A percentile compares a stretch with the other conserved stretches of the same genome.
phyloP scores from a whole-genome alignment of 2,797 vertebrate genomes.

The Delichon dasypus region DNA sequence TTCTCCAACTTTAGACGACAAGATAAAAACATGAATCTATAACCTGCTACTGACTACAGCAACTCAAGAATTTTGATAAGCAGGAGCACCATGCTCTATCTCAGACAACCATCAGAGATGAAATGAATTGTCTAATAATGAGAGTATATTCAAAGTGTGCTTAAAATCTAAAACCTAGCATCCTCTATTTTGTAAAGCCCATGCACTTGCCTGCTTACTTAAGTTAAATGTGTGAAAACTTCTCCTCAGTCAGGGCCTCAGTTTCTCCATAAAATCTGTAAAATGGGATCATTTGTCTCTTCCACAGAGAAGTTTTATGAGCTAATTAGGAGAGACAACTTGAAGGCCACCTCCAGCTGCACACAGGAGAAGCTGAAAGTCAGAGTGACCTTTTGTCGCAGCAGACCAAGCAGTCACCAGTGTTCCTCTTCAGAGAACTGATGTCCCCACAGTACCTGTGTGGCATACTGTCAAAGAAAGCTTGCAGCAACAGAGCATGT shows the following conservation, averaged over 20 bases:
- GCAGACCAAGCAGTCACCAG: not conserved
- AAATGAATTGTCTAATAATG: not conserved
- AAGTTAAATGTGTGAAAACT: not conserved
- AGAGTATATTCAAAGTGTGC: not conserved
- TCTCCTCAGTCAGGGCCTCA: not conserved
- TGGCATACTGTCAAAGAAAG: not conserved
- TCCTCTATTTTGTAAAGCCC: not conserved
- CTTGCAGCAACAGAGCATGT: not conserved
- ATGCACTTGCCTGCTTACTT: not conserved
- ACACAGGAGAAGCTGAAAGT: not conserved
- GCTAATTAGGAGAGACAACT: not conserved
- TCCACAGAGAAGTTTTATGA: not conserved
- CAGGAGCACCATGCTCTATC: not conserved
- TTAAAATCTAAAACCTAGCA: not conserved
- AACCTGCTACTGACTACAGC: not conserved
- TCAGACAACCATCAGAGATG: not conserved
- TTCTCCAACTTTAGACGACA: not conserved
- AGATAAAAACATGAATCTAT: not conserved
- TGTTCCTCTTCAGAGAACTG: not conserved
- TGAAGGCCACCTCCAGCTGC: not conserved
- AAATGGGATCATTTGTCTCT: not conserved
- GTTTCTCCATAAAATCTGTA: not conserved
- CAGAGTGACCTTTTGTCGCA: not conserved
- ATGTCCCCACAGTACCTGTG: not conserved
- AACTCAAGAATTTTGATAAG: not conserved